Evolutionary conservation across 1,140 invertebrate genomes (phyloP).

Genomic region (Zeugodacus cucurbitae): DNA sequence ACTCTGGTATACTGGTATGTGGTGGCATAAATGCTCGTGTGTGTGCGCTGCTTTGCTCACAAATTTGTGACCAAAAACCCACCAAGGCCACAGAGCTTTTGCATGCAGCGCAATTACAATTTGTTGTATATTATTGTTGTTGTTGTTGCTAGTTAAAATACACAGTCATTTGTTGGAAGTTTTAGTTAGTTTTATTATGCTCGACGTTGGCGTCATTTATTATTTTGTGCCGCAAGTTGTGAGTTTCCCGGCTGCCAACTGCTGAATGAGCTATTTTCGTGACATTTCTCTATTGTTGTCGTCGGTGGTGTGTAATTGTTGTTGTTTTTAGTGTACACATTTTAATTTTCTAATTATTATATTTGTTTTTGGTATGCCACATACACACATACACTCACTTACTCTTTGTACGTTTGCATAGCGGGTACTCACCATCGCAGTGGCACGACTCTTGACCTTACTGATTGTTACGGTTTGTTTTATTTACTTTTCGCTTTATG

Average conservation of each 20-base stretch:
- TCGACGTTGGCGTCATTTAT: background rate
- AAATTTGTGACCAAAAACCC: slow-evolving; percentile 13
- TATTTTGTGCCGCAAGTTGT: background rate
- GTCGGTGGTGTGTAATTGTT: background rate
- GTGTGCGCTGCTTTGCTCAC: background rate
- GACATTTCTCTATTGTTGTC: background rate
- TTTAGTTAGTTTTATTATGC: too few relatives aligned
- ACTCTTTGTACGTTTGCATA: background rate
- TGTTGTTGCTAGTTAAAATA: slow-evolving; percentile 18
- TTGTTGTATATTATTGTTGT: background rate
- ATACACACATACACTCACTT: background rate
- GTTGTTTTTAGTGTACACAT: background rate
- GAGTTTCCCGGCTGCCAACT: background rate
- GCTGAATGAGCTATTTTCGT: background rate
- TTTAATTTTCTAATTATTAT: slow-evolving; percentile 14
- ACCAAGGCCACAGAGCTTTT: slow-evolving; percentile 11
- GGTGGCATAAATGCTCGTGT: background rate
- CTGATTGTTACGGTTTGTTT: background rate
- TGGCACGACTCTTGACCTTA: background rate
- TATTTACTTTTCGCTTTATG: too few relatives aligned
- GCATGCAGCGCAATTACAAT: background rate
- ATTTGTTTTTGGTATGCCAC: background rate
- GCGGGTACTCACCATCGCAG: background rate
- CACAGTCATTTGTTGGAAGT: background rate
- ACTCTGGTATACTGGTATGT: background rate